phyloP scores from a whole-genome alignment of 1,140 invertebrate genomes.

The Amyelois transitella region DNA sequence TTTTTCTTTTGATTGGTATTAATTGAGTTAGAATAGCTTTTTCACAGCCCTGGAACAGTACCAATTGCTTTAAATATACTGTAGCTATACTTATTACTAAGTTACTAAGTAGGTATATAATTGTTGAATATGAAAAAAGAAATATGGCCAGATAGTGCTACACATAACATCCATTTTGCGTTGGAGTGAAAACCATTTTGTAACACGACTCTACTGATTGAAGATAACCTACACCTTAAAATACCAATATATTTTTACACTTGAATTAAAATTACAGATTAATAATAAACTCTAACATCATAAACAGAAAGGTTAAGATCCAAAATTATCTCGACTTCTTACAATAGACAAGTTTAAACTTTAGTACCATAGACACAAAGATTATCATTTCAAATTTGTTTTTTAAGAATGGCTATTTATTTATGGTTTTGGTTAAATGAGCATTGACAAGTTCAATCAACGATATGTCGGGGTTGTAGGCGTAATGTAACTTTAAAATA shows the following conservation, averaged over 20 bases:
- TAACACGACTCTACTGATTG: slow-evolving; percentile 16
- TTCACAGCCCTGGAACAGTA: too few relatives aligned
- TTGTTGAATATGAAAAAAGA: too few relatives aligned
- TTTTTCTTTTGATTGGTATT: too few relatives aligned
- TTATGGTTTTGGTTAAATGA: slow-evolving; percentile 12
- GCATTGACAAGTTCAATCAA: slow-evolving; percentile 29
- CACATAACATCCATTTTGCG: too few relatives aligned
- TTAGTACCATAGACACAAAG: neutral
- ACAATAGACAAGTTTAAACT: neutral
- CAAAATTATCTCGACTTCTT: too few relatives aligned
- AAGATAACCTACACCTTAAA: slow-evolving; percentile 23
- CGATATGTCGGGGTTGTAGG: slow-evolving; percentile 17
- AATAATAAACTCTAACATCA: neutral
- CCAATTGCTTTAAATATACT: too few relatives aligned
- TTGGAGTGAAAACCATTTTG: slow-evolving; percentile 10
- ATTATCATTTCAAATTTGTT: neutral
- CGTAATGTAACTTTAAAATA: slow-evolving; percentile 19
- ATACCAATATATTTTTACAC: slow-evolving; percentile 5
- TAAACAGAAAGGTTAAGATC: neutral
- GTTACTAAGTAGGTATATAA: too few relatives aligned
- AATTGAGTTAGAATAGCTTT: too few relatives aligned
- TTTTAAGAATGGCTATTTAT: slow-evolving; percentile 7
- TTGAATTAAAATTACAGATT: slow-evolving; percentile 5
- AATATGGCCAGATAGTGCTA: too few relatives aligned
- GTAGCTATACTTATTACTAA: too few relatives aligned